Evolutionary conservation across 2,797 vertebrate genomes (phyloP).

Genomic region (Macroramphosus scolopax): DNA sequence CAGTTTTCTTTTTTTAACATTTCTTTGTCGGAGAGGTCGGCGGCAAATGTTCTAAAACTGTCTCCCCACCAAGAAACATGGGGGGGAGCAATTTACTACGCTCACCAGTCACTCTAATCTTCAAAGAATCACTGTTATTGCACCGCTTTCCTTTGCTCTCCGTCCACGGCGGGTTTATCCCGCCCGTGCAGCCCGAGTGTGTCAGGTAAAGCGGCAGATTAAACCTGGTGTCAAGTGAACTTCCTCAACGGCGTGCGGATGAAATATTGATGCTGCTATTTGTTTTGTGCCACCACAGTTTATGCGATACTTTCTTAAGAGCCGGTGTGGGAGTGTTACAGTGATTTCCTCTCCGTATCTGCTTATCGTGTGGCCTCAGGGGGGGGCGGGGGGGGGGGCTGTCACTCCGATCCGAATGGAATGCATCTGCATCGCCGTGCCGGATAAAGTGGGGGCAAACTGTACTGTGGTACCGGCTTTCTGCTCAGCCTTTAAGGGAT

Average conservation of each 20-base stretch:
- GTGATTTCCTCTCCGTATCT: slow-evolving; percentile 26
- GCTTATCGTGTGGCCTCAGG: slow-evolving; percentile 24
- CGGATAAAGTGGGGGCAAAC: slow-evolving; percentile 11
- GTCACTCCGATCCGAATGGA: slow-evolving; percentile 23
- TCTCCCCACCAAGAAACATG: slow-evolving; percentile 41
- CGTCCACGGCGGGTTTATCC: slow-evolving; percentile 26
- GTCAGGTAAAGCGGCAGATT: slow-evolving; percentile 58
- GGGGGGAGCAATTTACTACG: slow-evolving; percentile 54
- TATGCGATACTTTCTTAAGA: slow-evolving; percentile 1
- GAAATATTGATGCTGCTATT: slow-evolving; percentile 46
- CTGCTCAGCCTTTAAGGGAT: slow-evolving; percentile 43
- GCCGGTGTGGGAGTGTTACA: slow-evolving; percentile 8
- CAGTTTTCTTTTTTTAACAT: too few species aligned
- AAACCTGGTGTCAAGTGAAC: slow-evolving; percentile 36
- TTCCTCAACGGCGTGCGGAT: slow-evolving; percentile 14
- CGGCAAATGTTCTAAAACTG: slow-evolving; percentile 54
- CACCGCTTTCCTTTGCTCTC: slow-evolving; percentile 28
- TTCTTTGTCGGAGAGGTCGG: slow-evolving; percentile 41
- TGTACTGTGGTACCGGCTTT: not conserved
- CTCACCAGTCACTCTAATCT: slow-evolving; percentile 66
- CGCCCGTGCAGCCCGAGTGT: slow-evolving; percentile 35
- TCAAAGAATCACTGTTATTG: slow-evolving; percentile 59
- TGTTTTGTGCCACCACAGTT: slow-evolving; percentile 24
- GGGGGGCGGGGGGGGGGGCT: slow-evolving; percentile 7
- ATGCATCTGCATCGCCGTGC: slow-evolving; percentile 10